These are phyloP conservation scores for Drosophila robusta DNA, from an alignment of 2,888 invertebrate genomes.

Conservation along the genomic window DNA sequence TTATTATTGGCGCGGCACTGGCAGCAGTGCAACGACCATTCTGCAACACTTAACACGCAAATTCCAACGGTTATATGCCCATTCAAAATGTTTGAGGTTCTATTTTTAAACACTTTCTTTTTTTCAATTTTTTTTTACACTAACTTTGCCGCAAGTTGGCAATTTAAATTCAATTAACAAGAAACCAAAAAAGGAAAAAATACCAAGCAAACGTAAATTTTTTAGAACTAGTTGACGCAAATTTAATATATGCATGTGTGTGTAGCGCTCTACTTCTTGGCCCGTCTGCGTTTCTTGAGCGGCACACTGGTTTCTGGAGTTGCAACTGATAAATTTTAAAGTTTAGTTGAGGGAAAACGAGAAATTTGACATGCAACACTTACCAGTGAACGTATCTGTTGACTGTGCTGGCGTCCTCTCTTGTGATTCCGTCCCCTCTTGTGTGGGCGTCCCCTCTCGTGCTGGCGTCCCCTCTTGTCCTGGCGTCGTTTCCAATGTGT, in stretches of 20 bases:
- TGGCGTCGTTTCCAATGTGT: not conserved
- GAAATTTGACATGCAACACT: not conserved
- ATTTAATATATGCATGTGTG: not conserved
- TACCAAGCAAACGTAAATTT: not conserved
- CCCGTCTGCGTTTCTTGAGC: constrained; percentile 55
- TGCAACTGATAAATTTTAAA: not conserved
- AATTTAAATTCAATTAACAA: not conserved
- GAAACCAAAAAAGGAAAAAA: not conserved
- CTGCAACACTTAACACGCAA: no score
- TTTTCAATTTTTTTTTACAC: not conserved
- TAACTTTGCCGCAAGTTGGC: constrained; percentile 8
- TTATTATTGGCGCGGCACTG: not conserved
- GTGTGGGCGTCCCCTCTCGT: not conserved
- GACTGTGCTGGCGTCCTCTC: not conserved
- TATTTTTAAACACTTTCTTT: not conserved
- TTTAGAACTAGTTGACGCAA: not conserved
- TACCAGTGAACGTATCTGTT: not conserved
- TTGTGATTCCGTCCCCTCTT: not conserved
- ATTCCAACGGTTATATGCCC: not conserved
- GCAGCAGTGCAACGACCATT: no score
- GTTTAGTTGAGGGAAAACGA: not conserved
- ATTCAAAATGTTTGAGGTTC: not conserved
- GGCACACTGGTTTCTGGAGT: constrained; percentile 43
- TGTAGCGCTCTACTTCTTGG: constrained; percentile 20
- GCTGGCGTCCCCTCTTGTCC: not conserved